Percentiles rank a stretch among this genome's conserved stretches.
phyloP scores from a whole-genome alignment of 2,888 invertebrate genomes.

The Andricus quercusramuli region DNA sequence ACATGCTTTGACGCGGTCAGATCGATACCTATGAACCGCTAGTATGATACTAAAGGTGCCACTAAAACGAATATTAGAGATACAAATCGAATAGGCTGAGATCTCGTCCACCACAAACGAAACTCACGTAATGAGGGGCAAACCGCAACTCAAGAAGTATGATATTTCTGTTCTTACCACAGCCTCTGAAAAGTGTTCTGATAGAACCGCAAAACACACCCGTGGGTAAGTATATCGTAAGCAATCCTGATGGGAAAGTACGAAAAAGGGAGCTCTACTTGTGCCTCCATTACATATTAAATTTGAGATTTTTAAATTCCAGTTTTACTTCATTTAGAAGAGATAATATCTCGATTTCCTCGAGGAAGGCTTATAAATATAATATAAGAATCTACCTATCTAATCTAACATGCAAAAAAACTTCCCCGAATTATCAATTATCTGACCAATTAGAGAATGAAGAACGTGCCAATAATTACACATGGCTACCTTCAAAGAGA shows the following conservation, averaged over 20 bases:
- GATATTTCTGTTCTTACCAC: constrained; percentile 9
- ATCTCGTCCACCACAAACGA: constrained; percentile 64
- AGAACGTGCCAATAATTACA: background rate
- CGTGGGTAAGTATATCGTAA: constrained; percentile 23
- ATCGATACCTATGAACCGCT: background rate
- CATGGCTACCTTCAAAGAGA: constrained; percentile 46
- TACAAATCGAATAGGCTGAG: constrained; percentile 43
- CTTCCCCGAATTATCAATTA: constrained; percentile 62
- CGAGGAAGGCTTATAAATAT: no score
- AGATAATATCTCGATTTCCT: no score
- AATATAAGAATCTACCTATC: no score
- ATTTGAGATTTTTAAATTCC: background rate
- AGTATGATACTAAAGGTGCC: background rate
- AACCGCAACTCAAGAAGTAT: constrained; percentile 58
- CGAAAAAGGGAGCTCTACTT: background rate
- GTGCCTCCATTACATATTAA: background rate
- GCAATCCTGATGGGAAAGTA: constrained; percentile 3
- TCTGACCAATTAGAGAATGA: constrained; percentile 42
- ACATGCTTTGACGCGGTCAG: background rate
- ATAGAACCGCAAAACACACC: constrained; percentile 15
- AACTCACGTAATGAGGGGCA: constrained; percentile 68
- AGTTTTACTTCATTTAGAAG: background rate
- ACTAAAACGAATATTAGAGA: background rate
- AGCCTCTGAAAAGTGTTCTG: background rate
- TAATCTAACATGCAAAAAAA: background rate